These are phyloP conservation scores for Zalophus californianus DNA, from an alignment of 2,797 vertebrate genomes.

Conservation along the genomic window DNA sequence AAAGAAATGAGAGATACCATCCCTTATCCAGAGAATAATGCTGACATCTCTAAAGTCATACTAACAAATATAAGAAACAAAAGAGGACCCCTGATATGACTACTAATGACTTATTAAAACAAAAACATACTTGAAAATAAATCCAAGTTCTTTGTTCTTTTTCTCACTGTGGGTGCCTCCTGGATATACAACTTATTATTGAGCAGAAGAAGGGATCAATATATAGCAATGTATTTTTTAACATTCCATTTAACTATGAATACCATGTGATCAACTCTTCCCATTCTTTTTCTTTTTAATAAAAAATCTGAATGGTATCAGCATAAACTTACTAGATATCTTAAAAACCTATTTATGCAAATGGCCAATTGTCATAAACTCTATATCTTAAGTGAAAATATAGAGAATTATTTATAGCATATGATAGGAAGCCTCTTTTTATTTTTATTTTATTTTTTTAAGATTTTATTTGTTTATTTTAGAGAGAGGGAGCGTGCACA, in stretches of 20 bases:
- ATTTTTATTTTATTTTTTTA: background rate
- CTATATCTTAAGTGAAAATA: background rate
- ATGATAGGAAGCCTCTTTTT: background rate
- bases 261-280: background rate
- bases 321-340: background rate
- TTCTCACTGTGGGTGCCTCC: background rate
- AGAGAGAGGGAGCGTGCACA: background rate
- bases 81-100: background rate
- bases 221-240: background rate
- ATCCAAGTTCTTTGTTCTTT: background rate
- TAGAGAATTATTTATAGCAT: background rate
- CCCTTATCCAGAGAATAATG: background rate
- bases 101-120: background rate
- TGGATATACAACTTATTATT: background rate
- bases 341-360: background rate
- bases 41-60: background rate
- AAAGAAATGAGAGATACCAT: constrained; percentile 64
- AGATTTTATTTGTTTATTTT: background rate
- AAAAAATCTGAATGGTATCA: constrained; percentile 13
- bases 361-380: background rate
- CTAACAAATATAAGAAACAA: constrained; percentile 31
- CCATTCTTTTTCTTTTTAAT: constrained; percentile 13
- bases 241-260: constrained; percentile 9
- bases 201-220: background rate
- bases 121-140: background rate